These are phyloP conservation scores for Drosophila cognata DNA, from an alignment of 2,888 invertebrate genomes.

Conservation along the genomic window DNA sequence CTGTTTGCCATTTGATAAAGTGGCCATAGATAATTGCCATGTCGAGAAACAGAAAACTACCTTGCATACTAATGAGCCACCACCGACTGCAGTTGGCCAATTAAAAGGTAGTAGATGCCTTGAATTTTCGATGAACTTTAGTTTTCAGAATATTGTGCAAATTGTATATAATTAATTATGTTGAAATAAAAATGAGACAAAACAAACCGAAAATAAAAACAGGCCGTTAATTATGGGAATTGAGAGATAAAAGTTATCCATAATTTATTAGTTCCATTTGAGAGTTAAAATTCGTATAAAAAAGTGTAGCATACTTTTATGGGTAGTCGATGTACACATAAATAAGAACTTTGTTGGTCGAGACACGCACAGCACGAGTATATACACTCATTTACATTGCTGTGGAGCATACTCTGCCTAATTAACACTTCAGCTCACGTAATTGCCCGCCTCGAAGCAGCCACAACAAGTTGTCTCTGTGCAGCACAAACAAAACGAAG, in stretches of 20 bases:
- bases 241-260: not conserved
- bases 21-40: conserved; percentile 37
- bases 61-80: conserved; percentile 30
- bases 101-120: conserved; percentile 17
- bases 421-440: conserved; percentile 32
- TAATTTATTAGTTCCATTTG: not conserved
- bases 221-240: not conserved
- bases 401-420: conserved; percentile 13
- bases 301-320: conserved; percentile 14
- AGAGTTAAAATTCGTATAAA: not conserved
- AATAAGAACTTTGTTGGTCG: not conserved
- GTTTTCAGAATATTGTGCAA: not conserved
- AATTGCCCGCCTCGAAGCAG: conserved; percentile 17
- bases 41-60: conserved; percentile 19
- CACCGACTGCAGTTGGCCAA: conserved; percentile 15
- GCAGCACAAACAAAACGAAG: conserved; percentile 8
- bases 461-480: conserved; percentile 21
- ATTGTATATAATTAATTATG: not conserved
- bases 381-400: not conserved
- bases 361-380: conserved; percentile 6
- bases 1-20: conserved; percentile 39
- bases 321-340: not conserved
- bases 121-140: conserved; percentile 1
- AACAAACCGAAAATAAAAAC: not conserved
- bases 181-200: not conserved